phyloP scores from a whole-genome alignment of 2,113 vertebrate genomes.

The Asarcornis scutulata region DNA sequence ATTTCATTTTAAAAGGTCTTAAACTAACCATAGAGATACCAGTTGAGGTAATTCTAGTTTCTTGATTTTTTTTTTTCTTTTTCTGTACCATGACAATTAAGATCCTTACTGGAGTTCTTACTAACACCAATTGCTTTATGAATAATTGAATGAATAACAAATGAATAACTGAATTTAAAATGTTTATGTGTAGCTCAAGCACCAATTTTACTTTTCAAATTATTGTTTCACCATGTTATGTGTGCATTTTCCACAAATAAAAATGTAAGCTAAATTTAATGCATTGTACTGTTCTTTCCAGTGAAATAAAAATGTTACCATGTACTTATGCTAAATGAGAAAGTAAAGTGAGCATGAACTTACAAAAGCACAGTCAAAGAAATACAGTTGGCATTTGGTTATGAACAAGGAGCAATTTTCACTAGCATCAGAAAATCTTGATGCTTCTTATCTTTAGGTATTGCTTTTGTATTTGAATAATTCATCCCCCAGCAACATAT shows the following conservation, averaged over 20 bases:
- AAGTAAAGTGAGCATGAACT: fast-evolving
- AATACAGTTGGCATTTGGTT: background rate
- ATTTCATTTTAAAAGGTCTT: background rate
- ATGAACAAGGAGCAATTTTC: background rate
- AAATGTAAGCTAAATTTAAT: background rate
- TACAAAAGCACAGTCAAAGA: background rate
- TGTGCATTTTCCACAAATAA: background rate
- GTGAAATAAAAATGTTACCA: background rate
- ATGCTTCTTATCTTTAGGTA: fast-evolving
- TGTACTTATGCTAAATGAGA: background rate
- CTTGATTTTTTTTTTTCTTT: background rate
- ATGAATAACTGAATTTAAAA: background rate
- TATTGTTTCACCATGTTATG: fast-evolving
- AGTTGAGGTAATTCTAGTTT: fast-evolving
- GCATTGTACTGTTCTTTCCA: background rate
- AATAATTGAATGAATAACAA: background rate
- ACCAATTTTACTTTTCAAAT: background rate
- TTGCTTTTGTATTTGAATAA: background rate
- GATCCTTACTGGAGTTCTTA: background rate
- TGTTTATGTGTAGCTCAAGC: background rate
- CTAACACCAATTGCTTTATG: background rate
- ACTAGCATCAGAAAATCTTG: no score
- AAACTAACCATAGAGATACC: background rate
- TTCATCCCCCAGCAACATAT: fast-evolving
- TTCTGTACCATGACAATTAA: background rate